Conservation (phyloP, 2,797 vertebrate genomes). For the Diplodus sargus region DNA sequence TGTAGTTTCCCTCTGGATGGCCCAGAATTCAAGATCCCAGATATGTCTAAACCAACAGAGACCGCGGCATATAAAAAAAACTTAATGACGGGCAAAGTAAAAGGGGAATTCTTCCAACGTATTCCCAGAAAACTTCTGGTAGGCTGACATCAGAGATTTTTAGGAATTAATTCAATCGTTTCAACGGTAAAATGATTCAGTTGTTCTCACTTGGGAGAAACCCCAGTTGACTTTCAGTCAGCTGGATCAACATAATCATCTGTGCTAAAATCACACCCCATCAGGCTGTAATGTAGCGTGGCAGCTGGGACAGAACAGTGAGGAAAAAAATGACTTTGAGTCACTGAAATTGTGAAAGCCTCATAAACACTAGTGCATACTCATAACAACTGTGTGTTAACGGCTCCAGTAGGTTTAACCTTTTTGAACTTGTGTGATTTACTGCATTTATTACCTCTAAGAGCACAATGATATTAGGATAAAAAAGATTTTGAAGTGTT, state of each 20-base stretch:
- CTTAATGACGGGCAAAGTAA: not conserved
- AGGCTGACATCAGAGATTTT: not conserved
- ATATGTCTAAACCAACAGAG: not conserved
- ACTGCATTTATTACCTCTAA: not conserved
- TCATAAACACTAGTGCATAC: not conserved
- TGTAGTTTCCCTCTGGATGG: not conserved
- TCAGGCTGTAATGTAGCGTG: slow-evolving; percentile 11
- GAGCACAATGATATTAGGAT: not conserved
- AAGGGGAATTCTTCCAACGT: slow-evolving; percentile 13
- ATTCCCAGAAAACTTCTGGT: slow-evolving; percentile 25
- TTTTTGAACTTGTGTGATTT: not conserved
- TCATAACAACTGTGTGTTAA: not conserved
- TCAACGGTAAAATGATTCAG: slow-evolving; percentile 17
- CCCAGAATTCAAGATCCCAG: not conserved
- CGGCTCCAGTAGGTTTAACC: not conserved
- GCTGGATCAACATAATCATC: slow-evolving; percentile 8
- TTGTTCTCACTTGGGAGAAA: slow-evolving; percentile 25
- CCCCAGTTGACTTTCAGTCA: not conserved
- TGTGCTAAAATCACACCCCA: not conserved
- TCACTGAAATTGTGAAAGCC: not conserved
- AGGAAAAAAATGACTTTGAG: not conserved
- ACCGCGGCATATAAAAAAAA: not conserved
- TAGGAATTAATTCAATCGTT: slow-evolving; percentile 11
- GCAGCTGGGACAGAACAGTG: slow-evolving; percentile 3
- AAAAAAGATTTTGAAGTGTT: not conserved